Base-by-base conservation (phyloP, 2,888 invertebrate genomes). In the Lissonota sp. region DNA sequence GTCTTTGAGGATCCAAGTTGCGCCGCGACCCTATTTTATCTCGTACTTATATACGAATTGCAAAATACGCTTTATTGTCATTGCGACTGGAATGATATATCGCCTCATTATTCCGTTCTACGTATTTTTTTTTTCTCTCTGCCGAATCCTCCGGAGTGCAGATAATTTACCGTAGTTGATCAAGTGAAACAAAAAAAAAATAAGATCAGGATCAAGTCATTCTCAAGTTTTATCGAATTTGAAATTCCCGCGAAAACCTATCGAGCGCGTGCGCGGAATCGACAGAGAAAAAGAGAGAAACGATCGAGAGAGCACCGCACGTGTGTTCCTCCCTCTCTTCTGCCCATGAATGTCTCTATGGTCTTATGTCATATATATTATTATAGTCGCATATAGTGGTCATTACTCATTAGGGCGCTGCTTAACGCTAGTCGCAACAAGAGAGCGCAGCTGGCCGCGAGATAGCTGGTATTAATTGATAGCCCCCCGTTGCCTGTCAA, bases 1-100 rank as follows among this genome's bases (percentile, higher is more conserved):
- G 71, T 71, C 14, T 40, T 8, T 16, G 74, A 51, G 58, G 42
- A 71, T 80, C 66, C 57, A 71, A 62, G 64, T 62, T 67, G 67
- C 53, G 51, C 58, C 67, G 40, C 70, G 75, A 80, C 58, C 63
- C 55, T 44, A 66, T 78, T 72, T 46, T 44, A 12, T 12, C 12
- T 3, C 4, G 12, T 12, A 51, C 5, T 12, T 12, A 51, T 12
- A 12, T 1, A 12, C n/a, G 16, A n/a, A n/a, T 46, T 63, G 16
- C 46, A 8, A 10, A 16, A 16, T 7, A 10, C 63, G 7, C 10
- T 4, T 44, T 46, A 8, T 6, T 12, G n/a, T n/a, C 3, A 14
- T 6, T 10, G 12, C 51, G 51, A 16, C 26, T 26, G 1, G 3
- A 26, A 26, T 26, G 26, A 16, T 46, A 10, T 46, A 8, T 63